A percentile compares a stretch with the other conserved stretches of the same genome.
phyloP scores from a whole-genome alignment of 2,113 vertebrate genomes.

The Engystomops pustulosus region DNA sequence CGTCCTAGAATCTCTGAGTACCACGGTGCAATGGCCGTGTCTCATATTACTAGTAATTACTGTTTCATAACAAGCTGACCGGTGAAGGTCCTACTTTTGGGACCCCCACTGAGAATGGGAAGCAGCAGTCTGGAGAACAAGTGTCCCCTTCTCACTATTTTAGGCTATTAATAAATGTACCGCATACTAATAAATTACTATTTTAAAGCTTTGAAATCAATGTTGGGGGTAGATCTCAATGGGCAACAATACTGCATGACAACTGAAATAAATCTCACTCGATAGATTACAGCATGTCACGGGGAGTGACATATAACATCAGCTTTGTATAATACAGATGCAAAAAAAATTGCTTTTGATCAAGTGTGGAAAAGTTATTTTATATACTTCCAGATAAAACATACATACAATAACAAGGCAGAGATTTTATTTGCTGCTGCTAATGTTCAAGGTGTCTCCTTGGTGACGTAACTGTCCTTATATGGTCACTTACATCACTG shows the following conservation, averaged over 20 bases:
- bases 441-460: no score
- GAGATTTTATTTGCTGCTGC: no score
- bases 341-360: constrained; percentile 1
- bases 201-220: constrained; percentile 13
- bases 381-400: not conserved
- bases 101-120: no score
- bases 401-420: not conserved
- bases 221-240: not conserved
- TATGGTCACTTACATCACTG: no score
- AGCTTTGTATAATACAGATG: not conserved
- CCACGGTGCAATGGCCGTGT: no score
- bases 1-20: no score
- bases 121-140: not conserved
- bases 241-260: constrained; percentile 10
- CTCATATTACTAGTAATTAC: no score
- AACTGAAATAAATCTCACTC: not conserved
- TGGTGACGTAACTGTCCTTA: no score
- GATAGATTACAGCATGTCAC: constrained; percentile 15
- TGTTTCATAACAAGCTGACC: no score
- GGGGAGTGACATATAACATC: not conserved
- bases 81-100: no score
- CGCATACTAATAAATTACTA: constrained; percentile 4
- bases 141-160: no score
- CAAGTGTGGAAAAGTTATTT: not conserved
- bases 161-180: not conserved